Evolutionary conservation across 2,888 invertebrate genomes (phyloP).

Genomic region (Metellina segmentata): DNA sequence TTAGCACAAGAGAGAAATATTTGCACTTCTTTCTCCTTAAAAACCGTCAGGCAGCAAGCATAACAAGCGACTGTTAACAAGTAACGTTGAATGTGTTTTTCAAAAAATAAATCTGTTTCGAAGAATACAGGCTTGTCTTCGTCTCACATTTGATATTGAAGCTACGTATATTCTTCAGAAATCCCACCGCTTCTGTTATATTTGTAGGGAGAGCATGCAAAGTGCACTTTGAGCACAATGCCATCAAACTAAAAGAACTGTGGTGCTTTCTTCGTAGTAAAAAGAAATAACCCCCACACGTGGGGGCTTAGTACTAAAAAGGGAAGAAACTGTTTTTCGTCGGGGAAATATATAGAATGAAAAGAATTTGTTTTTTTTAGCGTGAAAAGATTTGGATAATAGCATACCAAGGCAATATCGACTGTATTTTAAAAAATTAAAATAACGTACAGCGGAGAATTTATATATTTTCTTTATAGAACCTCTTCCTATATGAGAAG

Average conservation of each 20-base stretch:
- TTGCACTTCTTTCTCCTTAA: not conserved
- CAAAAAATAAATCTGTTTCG: not conserved
- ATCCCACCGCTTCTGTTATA: not conserved
- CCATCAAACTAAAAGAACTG: not conserved
- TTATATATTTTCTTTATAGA: not conserved
- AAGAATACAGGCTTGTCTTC: not conserved
- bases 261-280: not conserved
- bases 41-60: not conserved
- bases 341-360: not conserved
- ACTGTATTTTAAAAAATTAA: not conserved
- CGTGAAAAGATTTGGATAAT: not conserved
- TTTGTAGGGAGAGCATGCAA: not conserved
- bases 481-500: not conserved
- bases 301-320: not conserved
- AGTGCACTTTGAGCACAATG: not conserved
- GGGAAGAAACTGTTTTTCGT: not conserved
- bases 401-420: not conserved
- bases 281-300: not conserved
- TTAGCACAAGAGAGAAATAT: not conserved
- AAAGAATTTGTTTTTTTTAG: not conserved
- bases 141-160: not conserved
- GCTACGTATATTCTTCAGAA: not conserved
- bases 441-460: not conserved
- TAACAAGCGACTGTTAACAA: not conserved
- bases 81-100: not conserved